Evolutionary conservation across 2,797 vertebrate genomes (phyloP), one percentile per base, ranked within the genome.

Genomic region (Simalia tracyae): DNA sequence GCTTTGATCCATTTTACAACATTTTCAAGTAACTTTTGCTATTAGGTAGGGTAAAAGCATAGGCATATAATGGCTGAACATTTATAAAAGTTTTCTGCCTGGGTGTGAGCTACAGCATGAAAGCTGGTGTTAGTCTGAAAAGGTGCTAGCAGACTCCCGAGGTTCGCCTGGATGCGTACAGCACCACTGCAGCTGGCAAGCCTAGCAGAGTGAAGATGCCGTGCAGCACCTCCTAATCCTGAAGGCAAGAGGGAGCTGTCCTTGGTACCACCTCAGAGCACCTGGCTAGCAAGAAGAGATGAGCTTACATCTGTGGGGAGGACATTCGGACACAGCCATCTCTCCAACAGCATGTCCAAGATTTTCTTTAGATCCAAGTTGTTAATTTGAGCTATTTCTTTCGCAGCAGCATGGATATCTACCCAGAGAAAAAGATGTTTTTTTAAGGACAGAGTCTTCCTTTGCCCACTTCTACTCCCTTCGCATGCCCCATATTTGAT

Each of bases 341-440:
- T 99, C 92, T 99, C 98, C 95, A 99, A 95, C 92, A 99, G 96
- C 91, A 98, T 97, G 93, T 98, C 98, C 89, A 98, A 97, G 72
- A 99, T 98, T 96, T 99, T 99, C 59, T 98, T 96, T 94, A 99
- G 97, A 91, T 99, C 98, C 94, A 99, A 95, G n/a, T 97, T 96
- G 89, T 99, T 99, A 91, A 99, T 98, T 94, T 98, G 94, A 0
- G 98, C 98, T 54, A 99, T 98, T 97, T 99, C 98, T 95, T 98
- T 98, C 10, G 98, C 98, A 56, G 98, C 98, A 1, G 91, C 91
- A 0, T 99, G 99, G 94, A 99, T 98, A 95, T 99, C 99, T 99
- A 93, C 2, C 94, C 88, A 86, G 24, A 94, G 0, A 50, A 8
- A 92, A 28, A 84, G 17, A n/a, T 1, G 22, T 57, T 72, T 24